Conservation (phyloP, 1,140 invertebrate species). For the Portunus trituberculatus region DNA sequence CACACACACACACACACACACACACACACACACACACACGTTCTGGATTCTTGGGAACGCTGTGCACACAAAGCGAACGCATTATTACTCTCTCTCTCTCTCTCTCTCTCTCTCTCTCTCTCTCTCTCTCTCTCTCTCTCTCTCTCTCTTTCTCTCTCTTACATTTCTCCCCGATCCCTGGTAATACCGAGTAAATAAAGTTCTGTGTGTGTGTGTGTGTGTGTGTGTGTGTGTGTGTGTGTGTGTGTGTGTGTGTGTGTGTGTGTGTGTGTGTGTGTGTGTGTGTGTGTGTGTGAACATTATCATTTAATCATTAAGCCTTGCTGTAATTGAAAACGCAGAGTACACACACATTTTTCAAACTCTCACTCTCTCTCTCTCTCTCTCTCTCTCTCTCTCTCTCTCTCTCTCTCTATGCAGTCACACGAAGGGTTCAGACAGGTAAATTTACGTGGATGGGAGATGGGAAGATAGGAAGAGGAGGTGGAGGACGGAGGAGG, state of each 20-base stretch:
- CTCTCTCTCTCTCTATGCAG: no score
- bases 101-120: conserved; percentile 24
- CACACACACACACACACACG: background rate
- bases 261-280: conserved; percentile 29
- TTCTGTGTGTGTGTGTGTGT: conserved; percentile 26
- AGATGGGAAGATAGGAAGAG: no score
- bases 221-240: conserved; percentile 29
- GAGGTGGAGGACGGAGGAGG: no score
- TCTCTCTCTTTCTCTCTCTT: background rate
- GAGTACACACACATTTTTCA: no score
- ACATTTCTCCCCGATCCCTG: background rate
- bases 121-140: conserved; percentile 48
- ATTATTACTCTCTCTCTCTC: background rate
- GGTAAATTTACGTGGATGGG: no score
- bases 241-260: conserved; percentile 26
- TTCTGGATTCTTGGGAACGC: background rate
- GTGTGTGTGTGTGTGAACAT: background rate
- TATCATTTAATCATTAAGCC: no score
- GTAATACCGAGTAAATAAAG: background rate
- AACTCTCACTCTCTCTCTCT: no score
- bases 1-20: background rate
- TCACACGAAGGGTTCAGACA: no score
- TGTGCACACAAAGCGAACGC: background rate
- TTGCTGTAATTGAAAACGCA: no score
- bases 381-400: no score